Evolutionary conservation across 1,140 invertebrate species (phyloP).

Genomic region (Scaptodrosophila lebanonensis): DNA sequence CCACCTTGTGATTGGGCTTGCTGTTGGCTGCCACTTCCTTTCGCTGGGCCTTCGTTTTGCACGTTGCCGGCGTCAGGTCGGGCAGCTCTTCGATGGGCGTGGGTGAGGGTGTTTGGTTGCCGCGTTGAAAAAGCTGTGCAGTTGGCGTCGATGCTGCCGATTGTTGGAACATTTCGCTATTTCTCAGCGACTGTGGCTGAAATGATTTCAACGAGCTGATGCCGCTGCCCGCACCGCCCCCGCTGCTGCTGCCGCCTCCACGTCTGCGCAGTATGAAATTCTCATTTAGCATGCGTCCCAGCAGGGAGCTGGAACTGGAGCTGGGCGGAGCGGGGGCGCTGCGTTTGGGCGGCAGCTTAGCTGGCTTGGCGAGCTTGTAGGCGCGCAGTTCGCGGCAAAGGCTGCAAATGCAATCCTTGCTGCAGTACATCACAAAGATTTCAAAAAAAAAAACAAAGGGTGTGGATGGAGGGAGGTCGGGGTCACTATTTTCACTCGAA

Average conservation of each 20-base stretch:
- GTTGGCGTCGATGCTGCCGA: conserved; percentile 20
- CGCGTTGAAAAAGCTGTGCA: conserved; percentile 32
- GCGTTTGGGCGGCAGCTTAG: conserved; percentile 8
- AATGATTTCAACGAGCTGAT: conserved; percentile 64
- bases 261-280: conserved; percentile 77
- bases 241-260: no score
- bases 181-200: conserved; percentile 68
- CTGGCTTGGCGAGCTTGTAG: conserved; percentile 60
- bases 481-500: no score
- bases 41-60: conserved; percentile 8
- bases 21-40: background rate
- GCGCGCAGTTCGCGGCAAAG: conserved; percentile 78
- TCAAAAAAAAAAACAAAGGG: no score
- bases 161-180: conserved; percentile 69
- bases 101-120: conserved; percentile 57
- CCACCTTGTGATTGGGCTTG: conserved; percentile 80
- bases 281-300: conserved; percentile 71
- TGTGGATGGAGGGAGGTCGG: no score
- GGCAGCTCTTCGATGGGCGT: conserved; percentile 64
- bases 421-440: conserved; percentile 74
- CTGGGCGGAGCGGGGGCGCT: background rate
- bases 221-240: no score
- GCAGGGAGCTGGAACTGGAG: conserved; percentile 38
- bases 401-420: conserved; percentile 78
- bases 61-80: conserved; percentile 38